phyloP scores from a whole-genome alignment of 2,888 invertebrate species.

The Mythimna loreyi region DNA sequence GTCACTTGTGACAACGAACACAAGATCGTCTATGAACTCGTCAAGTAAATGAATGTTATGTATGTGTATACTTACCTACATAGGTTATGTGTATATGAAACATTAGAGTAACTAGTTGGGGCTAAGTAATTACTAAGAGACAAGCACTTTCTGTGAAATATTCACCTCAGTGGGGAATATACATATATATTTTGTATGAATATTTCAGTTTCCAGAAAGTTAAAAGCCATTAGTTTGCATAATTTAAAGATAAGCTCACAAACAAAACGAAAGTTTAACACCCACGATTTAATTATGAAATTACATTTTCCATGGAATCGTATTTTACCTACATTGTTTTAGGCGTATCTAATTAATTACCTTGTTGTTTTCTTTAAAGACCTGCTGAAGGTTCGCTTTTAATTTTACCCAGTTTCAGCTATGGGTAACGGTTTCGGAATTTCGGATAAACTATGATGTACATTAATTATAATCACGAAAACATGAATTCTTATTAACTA shows the following conservation, averaged over 20 bases:
- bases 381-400: too few species aligned
- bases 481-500: too few species aligned
- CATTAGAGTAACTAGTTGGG: slow-evolving; percentile 8
- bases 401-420: too few species aligned
- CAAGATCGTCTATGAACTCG: slow-evolving; percentile 3
- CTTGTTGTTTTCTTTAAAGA: too few species aligned
- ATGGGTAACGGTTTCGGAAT: too few species aligned
- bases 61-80: not conserved
- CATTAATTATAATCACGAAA: too few species aligned
- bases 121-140: slow-evolving; percentile 42
- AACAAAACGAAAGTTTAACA: not conserved
- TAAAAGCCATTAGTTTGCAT: not conserved
- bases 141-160: slow-evolving; percentile 11
- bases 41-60: not conserved
- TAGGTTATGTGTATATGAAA: not conserved
- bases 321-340: not conserved
- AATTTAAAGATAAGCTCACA: not conserved
- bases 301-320: not conserved
- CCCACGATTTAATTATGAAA: not conserved
- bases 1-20: not conserved
- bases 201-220: not conserved
- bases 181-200: too few species aligned
- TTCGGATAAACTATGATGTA: too few species aligned
- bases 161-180: not conserved
- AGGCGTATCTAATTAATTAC: too few species aligned